phyloP scores from a whole-genome alignment of 2,888 invertebrate genomes.

The Nomada ferruginata region DNA sequence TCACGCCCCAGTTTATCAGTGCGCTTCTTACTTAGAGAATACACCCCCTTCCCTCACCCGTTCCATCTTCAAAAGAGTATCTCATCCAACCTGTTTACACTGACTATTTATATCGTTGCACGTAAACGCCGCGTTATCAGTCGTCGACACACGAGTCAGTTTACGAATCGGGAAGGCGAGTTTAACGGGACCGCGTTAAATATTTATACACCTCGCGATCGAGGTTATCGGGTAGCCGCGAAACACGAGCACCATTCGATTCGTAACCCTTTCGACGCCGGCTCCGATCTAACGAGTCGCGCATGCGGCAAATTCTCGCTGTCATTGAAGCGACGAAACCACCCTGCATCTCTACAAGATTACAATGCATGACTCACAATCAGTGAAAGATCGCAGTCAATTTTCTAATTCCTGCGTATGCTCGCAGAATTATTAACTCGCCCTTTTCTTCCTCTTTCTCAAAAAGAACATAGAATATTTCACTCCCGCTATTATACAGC shows the following conservation, averaged over 20 bases:
- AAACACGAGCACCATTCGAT: conserved; percentile 6
- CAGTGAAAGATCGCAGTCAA: no score
- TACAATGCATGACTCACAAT: no score
- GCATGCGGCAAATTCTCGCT: no score
- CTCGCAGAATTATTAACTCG: no score
- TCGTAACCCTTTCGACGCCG: background rate
- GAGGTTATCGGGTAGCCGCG: conserved; percentile 49
- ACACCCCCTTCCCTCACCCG: background rate
- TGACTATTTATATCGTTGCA: conserved; percentile 33
- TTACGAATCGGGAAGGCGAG: conserved; percentile 52
- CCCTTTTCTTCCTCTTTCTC: no score
- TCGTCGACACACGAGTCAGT: conserved; percentile 50
- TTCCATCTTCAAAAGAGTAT: conserved; percentile 7
- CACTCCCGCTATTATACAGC: no score
- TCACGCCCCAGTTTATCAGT: conserved; percentile 28
- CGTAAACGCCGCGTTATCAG: conserved; percentile 45
- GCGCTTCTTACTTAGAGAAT: background rate
- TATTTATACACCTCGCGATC: conserved; percentile 54
- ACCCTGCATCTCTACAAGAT: no score
- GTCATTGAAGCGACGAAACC: no score
- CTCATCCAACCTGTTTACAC: conserved; percentile 16
- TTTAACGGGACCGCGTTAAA: conserved; percentile 54
- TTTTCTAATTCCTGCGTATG: no score
- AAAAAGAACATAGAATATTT: no score
- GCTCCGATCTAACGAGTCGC: no score